phyloP scores from a whole-genome alignment of 2,888 invertebrate genomes.

The Uropetala carovei region DNA sequence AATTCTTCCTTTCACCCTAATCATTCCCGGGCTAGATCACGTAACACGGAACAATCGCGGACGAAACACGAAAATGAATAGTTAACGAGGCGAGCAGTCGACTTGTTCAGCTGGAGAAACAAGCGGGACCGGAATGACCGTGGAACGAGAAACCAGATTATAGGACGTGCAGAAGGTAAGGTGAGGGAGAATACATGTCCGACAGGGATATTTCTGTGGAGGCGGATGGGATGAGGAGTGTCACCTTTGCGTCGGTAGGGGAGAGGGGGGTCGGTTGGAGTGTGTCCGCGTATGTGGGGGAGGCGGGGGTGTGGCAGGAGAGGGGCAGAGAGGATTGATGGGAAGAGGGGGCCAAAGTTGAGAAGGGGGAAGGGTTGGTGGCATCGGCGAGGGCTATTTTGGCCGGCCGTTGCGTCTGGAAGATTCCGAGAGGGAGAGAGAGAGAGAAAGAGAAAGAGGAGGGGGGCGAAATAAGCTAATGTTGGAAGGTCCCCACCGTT shows the following conservation, averaged over 20 bases:
- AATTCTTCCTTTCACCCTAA: too few relatives aligned
- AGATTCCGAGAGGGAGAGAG: slow-evolving; percentile 15
- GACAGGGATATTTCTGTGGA: slow-evolving; percentile 33
- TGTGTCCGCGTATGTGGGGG: neutral
- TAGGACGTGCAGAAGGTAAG: neutral
- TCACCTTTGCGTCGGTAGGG: neutral
- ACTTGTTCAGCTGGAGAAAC: too few relatives aligned
- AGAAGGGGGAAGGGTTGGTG: neutral
- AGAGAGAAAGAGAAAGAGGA: neutral
- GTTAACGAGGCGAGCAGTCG: too few relatives aligned
- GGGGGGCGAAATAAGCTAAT: slow-evolving; percentile 21
- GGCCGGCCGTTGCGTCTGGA: slow-evolving; percentile 58
- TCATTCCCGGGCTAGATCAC: too few relatives aligned
- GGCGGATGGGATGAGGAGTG: neutral
- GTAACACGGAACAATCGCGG: too few relatives aligned
- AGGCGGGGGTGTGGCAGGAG: neutral
- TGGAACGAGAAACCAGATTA: neutral
- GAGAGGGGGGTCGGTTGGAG: neutral
- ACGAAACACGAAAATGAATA: too few relatives aligned
- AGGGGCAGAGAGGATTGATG: slow-evolving; percentile 42
- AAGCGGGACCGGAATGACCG: neutral
- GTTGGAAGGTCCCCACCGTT: slow-evolving; percentile 50
- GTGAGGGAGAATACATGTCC: neutral
- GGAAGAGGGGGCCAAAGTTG: slow-evolving; percentile 33
- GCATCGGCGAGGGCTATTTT: slow-evolving; percentile 43